Percentiles rank a stretch among this genome's conserved stretches.
Conservation (phyloP, 2,888 invertebrate species). For the Eucera pruinosa region DNA sequence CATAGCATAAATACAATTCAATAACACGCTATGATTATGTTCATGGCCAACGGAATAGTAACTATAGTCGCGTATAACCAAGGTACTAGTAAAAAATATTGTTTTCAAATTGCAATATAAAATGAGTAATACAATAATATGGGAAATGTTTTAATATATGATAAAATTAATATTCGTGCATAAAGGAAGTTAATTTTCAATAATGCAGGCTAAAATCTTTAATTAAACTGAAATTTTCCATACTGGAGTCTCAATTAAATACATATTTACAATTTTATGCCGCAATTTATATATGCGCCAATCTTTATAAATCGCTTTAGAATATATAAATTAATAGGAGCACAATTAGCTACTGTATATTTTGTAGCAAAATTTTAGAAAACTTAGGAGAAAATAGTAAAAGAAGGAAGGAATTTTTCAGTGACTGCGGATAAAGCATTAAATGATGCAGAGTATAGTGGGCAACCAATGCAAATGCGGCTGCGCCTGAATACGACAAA, state of each 20-base stretch:
- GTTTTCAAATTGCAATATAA: not conserved
- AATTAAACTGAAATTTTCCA: no score
- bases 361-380: not conserved
- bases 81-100: not conserved
- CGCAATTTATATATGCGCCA: no score
- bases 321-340: no score
- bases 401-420: not conserved
- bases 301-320: no score
- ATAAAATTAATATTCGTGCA: not conserved
- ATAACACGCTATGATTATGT: not conserved
- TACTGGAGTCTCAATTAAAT: no score
- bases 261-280: no score
- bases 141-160: not conserved
- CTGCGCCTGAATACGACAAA: constrained; percentile 46
- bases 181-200: no score
- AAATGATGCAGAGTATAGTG: not conserved
- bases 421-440: constrained; percentile 7
- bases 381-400: not conserved
- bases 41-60: not conserved
- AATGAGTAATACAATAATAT: not conserved
- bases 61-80: not conserved
- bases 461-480: constrained; percentile 45
- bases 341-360: not conserved
- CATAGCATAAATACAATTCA: not conserved
- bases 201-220: no score